Evolutionary conservation across 2,797 vertebrate genomes (phyloP).

Genomic region (Ctenopoma multispine): DNA sequence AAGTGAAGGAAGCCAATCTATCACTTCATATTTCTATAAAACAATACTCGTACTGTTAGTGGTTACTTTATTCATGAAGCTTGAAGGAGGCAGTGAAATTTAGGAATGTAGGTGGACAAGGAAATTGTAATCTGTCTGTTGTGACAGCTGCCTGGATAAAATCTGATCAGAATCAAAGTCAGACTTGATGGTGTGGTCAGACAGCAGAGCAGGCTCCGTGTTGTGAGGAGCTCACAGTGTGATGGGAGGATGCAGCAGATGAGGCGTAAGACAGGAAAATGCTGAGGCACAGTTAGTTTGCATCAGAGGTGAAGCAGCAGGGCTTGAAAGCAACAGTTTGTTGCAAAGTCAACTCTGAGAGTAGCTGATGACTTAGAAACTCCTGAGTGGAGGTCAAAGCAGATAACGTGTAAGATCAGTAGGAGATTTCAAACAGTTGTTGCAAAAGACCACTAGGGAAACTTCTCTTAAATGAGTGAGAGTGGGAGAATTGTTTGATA

Average conservation of each 20-base stretch:
- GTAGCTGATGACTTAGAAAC: conserved; percentile 20
- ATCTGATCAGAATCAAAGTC: conserved; percentile 9
- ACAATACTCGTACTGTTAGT: no score
- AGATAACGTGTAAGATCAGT: conserved; percentile 12
- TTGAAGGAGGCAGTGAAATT: conserved; percentile 11
- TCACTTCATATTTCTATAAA: no score
- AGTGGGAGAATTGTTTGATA: neutral
- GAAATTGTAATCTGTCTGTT: conserved; percentile 33
- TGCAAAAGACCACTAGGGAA: neutral
- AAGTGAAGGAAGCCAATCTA: no score
- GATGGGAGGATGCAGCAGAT: conserved; percentile 34
- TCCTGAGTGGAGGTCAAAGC: conserved; percentile 22
- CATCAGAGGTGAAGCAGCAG: conserved; percentile 28
- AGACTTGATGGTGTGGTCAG: conserved; percentile 20
- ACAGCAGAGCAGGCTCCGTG: conserved; percentile 16
- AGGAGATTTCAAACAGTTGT: neutral
- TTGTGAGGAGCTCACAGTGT: conserved; percentile 22
- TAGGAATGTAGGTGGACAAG: conserved; percentile 3
- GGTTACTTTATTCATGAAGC: conserved; percentile 29
- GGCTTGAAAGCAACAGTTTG: conserved; percentile 34
- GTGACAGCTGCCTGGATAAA: conserved; percentile 9
- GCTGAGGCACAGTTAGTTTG: conserved; percentile 24
- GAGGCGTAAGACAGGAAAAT: conserved; percentile 43
- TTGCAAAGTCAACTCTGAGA: conserved; percentile 30
- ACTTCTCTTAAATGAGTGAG: neutral